A percentile compares a stretch with the other conserved stretches of the same genome.
These are phyloP conservation scores for Drosophila aldrichi DNA, from an alignment of 2,888 invertebrate species.

Conservation along the genomic window DNA sequence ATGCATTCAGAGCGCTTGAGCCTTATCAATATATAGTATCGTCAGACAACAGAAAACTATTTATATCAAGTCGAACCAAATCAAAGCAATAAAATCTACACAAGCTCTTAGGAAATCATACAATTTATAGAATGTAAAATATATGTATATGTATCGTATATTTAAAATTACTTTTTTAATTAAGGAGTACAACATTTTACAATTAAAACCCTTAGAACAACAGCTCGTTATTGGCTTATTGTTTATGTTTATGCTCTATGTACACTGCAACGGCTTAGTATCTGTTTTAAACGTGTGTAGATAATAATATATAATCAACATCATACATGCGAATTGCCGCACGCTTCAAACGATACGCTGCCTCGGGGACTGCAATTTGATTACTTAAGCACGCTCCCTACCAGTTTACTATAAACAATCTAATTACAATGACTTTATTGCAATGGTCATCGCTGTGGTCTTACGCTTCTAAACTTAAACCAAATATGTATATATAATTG, in stretches of 20 bases:
- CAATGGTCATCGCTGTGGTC: constrained; percentile 38
- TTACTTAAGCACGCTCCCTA: constrained; percentile 21
- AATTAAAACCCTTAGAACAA: constrained; percentile 66
- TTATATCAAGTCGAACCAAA: constrained; percentile 5
- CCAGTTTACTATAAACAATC: constrained; percentile 41
- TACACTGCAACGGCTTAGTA: constrained; percentile 61
- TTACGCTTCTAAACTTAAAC: constrained; percentile 48
- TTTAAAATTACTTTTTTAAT: constrained; percentile 62
- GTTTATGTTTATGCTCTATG: constrained; percentile 61
- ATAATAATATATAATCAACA: constrained; percentile 54
- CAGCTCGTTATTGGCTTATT: constrained; percentile 56
- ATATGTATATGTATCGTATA: constrained; percentile 54
- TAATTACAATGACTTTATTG: constrained; percentile 65
- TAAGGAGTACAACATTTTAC: constrained; percentile 77
- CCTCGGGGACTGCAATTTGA: constrained; percentile 4
- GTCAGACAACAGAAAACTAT: neutral
- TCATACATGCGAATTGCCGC: constrained; percentile 56
- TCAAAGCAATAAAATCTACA: neutral
- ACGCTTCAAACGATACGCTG: constrained; percentile 15
- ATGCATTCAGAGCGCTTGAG: neutral
- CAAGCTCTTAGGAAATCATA: constrained; percentile 1
- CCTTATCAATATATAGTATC: neutral
- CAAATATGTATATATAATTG: constrained; percentile 15
- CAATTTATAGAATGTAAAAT: constrained; percentile 47
- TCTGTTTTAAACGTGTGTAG: constrained; percentile 43